Evolutionary conservation across 37 sponge, comb jelly and placozoan species (phyloP), one percentile per base, ranked within the genome.

Genomic region (Haliclona indistincta): DNA sequence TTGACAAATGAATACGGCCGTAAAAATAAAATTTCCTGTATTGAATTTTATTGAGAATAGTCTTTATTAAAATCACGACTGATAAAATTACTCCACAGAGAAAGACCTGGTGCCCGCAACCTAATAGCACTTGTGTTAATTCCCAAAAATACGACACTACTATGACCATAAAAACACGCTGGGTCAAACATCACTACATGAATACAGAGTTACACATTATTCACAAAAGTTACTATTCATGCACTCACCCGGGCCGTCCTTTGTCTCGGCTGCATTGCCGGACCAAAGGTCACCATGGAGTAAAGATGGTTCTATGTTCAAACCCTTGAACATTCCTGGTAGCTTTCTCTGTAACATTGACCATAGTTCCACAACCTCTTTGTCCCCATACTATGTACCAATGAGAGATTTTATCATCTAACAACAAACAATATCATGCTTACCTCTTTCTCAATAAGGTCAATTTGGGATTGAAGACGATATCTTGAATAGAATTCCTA

Each of bases 221-320:
- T 39, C 28, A 69, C 70, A 44, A 69, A 44, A 15, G 26, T 13
- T 20, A 26, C 3, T 62, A 11, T 30, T 38, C 61, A 74, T 61
- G 6, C 19, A 19, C 4, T 42, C 40, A 86, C 88, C 88, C 51
- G 88, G 88, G 39, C 40, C 68, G 0, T 64, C 43, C 35, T 71
- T 69, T 38, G 41, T 70, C 47, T 91, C 79, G 23, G 54, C 88
- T 26, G 64, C 75, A 77, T 86, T 91, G 1, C 92, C 92, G 60
- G 82, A 84, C 91, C 91, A 90, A 26, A 90, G 76, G 56, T 90
- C 91, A 23, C 91, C 91, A 71, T 90, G 91, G 2, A 90, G 77
- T 6, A 90, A 77, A 30, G 91, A 40, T 43, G 91, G 91, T 19
- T 75, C 38, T 4, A 90, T 67, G 15, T 30, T 63, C 33, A 85